Evolutionary conservation across 2,888 invertebrate genomes (phyloP).

Genomic region (Ceriagrion tenellum): DNA sequence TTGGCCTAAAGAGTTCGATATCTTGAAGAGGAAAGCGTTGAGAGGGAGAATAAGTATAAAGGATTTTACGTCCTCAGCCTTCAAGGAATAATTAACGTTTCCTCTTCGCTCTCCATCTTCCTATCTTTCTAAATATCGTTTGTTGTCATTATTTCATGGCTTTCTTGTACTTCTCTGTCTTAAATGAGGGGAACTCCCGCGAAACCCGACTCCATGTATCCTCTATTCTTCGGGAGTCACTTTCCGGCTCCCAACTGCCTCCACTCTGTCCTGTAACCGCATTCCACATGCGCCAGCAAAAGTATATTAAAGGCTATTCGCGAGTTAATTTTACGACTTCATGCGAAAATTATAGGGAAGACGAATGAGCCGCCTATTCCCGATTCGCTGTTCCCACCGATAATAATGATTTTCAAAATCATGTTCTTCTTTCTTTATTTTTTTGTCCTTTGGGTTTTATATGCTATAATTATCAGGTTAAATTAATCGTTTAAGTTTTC

Average conservation of each 20-base stretch:
- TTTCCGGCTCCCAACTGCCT: not conserved
- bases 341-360: not conserved
- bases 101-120: not conserved
- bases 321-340: not conserved
- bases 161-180: too few relatives aligned
- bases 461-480: too few relatives aligned
- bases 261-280: not conserved
- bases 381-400: too few relatives aligned
- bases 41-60: not conserved
- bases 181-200: not conserved
- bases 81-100: not conserved
- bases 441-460: too few relatives aligned
- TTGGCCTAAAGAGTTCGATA: constrained; percentile 7
- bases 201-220: too few relatives aligned
- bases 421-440: too few relatives aligned
- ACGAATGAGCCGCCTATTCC: not conserved
- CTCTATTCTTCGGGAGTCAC: too few relatives aligned
- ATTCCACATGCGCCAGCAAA: not conserved
- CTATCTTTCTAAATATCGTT: too few relatives aligned
- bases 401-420: too few relatives aligned
- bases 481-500: too few relatives aligned
- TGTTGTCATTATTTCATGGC: too few relatives aligned
- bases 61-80: not conserved
- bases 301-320: not conserved
- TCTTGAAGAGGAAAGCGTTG: not conserved